These are phyloP conservation scores for Panagrolaimus sp. DNA, from an alignment of 1,140 invertebrate genomes.

Conservation along the genomic window DNA sequence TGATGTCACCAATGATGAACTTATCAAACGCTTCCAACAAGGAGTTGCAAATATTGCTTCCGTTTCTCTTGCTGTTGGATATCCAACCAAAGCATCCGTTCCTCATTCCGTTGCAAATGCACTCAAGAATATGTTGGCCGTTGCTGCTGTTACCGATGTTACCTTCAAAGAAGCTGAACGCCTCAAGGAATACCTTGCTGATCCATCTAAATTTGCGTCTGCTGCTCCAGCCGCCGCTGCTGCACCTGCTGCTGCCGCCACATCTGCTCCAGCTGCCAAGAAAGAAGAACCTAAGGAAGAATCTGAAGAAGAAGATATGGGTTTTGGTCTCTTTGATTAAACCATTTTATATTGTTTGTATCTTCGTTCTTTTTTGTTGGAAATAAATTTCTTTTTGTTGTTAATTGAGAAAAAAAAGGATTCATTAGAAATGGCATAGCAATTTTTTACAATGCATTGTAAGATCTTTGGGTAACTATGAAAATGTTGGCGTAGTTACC, in stretches of 20 bases:
- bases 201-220: constrained; percentile 63
- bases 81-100: constrained; percentile 89
- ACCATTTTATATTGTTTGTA: too few relatives aligned
- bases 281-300: constrained; percentile 62
- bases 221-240: constrained; percentile 53
- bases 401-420: too few relatives aligned
- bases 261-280: constrained; percentile 57
- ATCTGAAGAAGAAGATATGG: constrained; percentile 62
- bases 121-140: constrained; percentile 92
- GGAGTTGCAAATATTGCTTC: constrained; percentile 88
- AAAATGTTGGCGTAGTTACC: too few relatives aligned
- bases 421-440: too few relatives aligned
- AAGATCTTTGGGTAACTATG: too few relatives aligned
- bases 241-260: constrained; percentile 54
- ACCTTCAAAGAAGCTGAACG: constrained; percentile 87
- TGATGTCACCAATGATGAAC: constrained; percentile 93
- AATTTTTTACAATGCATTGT: too few relatives aligned
- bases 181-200: constrained; percentile 63
- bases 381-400: too few relatives aligned
- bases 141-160: constrained; percentile 89
- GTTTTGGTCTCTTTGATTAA: constrained; percentile 64
- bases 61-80: constrained; percentile 85
- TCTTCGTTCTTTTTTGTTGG: too few relatives aligned
- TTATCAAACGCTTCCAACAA: constrained; percentile 75
- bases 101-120: constrained; percentile 95